Base-by-base conservation (phyloP, 2,113 vertebrate genomes). In the Silurus glanis region DNA sequence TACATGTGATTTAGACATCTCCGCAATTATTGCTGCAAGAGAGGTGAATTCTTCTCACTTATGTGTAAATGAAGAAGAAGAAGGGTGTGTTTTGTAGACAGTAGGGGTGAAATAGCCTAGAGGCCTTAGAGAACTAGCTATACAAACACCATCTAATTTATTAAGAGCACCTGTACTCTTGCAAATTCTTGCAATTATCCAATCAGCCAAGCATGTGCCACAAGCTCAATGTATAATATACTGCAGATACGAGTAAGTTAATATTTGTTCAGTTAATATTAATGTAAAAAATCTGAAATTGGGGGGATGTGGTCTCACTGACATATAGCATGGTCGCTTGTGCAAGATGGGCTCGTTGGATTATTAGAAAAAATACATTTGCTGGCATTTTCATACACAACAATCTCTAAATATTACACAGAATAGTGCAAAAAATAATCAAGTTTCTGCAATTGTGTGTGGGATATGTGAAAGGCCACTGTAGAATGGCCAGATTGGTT, bases 41-140 rank as follows among this genome's bases (percentile, higher is more conserved):
- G 83, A 13, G 86, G 85, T 85, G 58, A 84, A 85, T 74, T 23
- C 56, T 84, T 82, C 82, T 91, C 82, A 82, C 84, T 85, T 45
- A 17, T 71, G 49, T 93, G 93, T 71, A 89, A 93, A 92, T 92
- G 58, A 90, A 91, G 85, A 58, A 21, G 62, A 80, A 23, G 61
- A 4, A 85, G 80, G 87, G 85, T 69, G 87, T 89, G 83, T 89
- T 85, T 86, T 72, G 16, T 64, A 74, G 80, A 51, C 56, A 85
- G 79, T 25, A 69, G 13, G 75, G 45, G 55, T 12, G 8, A 9
- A 21, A 61, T 23, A 21, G 56, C 9, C 61, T 45, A 61, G 47
- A 74, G 21, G 59, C 59, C 61, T 86, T 75, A 76, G 19, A 82
- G 25, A 37, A 14, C 75, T 61, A 64, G 25, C 74, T n/a, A 37